Conservation (phyloP, 2,888 invertebrate species). For the Sinopyrophorus schimmeli region DNA sequence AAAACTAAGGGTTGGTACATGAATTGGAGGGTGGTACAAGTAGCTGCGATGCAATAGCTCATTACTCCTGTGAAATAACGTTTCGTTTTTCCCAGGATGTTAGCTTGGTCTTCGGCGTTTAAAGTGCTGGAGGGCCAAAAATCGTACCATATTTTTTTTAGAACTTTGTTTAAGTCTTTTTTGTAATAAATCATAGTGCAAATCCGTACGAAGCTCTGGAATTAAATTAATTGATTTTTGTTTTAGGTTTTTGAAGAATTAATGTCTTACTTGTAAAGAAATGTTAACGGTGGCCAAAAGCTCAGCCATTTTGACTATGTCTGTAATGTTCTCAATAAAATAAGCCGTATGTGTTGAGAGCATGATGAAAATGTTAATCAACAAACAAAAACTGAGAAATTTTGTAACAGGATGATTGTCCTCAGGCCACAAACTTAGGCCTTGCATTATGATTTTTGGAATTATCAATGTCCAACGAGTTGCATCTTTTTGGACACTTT, state of each 20-base stretch:
- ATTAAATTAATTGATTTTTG: background rate
- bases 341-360: slow-evolving; percentile 3
- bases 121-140: slow-evolving; percentile 3
- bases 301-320: slow-evolving; percentile 14
- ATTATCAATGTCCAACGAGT: slow-evolving; percentile 7
- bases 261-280: slow-evolving; percentile 3
- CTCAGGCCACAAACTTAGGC: slow-evolving; percentile 14
- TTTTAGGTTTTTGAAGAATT: background rate
- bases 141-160: background rate
- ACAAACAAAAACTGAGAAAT: background rate
- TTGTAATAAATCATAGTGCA: slow-evolving; percentile 9
- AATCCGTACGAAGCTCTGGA: slow-evolving; percentile 12
- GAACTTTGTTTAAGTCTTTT: background rate
- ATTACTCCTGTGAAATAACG: slow-evolving; percentile 7
- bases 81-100: background rate
- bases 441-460: slow-evolving; percentile 8
- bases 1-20: slow-evolving; percentile 11
- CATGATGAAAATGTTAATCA: slow-evolving; percentile 4
- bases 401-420: background rate
- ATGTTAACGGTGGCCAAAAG: slow-evolving; percentile 8
- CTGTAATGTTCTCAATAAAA: slow-evolving; percentile 10
- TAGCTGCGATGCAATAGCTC: slow-evolving; percentile 9
- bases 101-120: background rate
- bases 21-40: slow-evolving; percentile 12
- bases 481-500: background rate